Evolutionary conservation across 2,797 vertebrate genomes (phyloP), one percentile per base, ranked within the genome.

Genomic region (Sarcoramphus papa): DNA sequence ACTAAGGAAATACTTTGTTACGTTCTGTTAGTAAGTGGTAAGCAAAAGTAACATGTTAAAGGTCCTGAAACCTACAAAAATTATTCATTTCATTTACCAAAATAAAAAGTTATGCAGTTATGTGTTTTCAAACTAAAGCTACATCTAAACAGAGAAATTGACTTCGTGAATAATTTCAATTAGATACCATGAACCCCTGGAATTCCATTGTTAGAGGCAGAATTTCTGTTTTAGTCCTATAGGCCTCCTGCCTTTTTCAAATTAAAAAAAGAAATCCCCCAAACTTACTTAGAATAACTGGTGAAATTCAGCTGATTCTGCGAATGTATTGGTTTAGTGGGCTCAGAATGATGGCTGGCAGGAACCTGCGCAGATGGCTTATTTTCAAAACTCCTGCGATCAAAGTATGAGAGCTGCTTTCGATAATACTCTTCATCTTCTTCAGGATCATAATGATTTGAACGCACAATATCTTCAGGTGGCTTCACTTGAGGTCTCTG

Each of bases 371-470:
- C 93, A 65, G 98, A 97, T 41, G 99, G 98, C 96, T 99, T 99
- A 88, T 97, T 99, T 75, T 99, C 99, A 60, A 99, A 99, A 97
- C 98, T 99, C 70, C 99, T 98, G 33, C 99, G 99, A 89, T 99
- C 99, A 54, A 99, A 99, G 97, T 99, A 99, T 2, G 99, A 99
- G 93, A 99, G 98, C 97, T 99, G 99, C 92, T 99, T 99, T 73
- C 99, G 98, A 80, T 99, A 99, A 87, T 99, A 99, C 68, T 99
- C 99, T 92, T 99, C 99, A 33, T 99, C 99, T 64, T 99, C 99
- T 60, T 99, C 99, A 0, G 98, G 99, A 91, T 99, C 99, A 3
- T 99, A 99, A 93, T 99, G 99, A 95, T 99, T 99, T 63, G 99
- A 97, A 53, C 99, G 99, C 62, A 98, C 97, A 3, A 98, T 97